Evolutionary conservation across 2,113 vertebrate genomes (phyloP), one percentile per base, ranked within the genome.

Genomic region (Daubentonia madagascariensis): DNA sequence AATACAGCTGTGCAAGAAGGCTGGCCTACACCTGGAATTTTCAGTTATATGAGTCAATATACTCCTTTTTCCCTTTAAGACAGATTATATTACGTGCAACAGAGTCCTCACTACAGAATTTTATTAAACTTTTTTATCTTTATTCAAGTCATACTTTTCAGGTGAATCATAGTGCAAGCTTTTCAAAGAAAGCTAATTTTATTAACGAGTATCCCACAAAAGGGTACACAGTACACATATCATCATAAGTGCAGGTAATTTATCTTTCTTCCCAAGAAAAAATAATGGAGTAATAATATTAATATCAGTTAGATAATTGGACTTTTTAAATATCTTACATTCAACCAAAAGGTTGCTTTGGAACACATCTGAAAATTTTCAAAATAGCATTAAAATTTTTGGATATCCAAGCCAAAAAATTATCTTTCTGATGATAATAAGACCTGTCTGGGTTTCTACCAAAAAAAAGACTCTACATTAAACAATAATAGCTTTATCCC

Each of bases 141-240:
- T 9, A 85, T 70, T 94, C 83, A 95, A 81, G 61, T 80, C 11
- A 45, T 80, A 81, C 32, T 88, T 92, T 95, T 25, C 80, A 72
- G 14, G 45, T 48, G 63, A 97, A 94, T 85, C 48, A 70, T 32
- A 92, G 57, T n/a, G 37, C 3, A 83, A 37, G 32, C 9, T 95
- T 96, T 97, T 95, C 52, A 73, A 97, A 94, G 32, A 93, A 97
- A 85, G 25, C 35, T 89, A 89, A 93, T 72, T 91, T 85, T 76
- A 91, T 92, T 73, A 85, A 83, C 87, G 28, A 85, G 45, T 91
- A 63, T 72, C 28, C 37, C 91, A 0, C 40, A 97, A 96, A 93
- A 80, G 20, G 23, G 8, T 86, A 75, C 9, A 70, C 61, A 50
- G 45, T 6, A n/a, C 63, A 88, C 52, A n/a, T n/a, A 72, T 68